Percentiles rank a stretch among this genome's conserved stretches.
Evolutionary conservation across 2,888 invertebrate genomes (phyloP).

Genomic region (Trichogramma dendrolimi): DNA sequence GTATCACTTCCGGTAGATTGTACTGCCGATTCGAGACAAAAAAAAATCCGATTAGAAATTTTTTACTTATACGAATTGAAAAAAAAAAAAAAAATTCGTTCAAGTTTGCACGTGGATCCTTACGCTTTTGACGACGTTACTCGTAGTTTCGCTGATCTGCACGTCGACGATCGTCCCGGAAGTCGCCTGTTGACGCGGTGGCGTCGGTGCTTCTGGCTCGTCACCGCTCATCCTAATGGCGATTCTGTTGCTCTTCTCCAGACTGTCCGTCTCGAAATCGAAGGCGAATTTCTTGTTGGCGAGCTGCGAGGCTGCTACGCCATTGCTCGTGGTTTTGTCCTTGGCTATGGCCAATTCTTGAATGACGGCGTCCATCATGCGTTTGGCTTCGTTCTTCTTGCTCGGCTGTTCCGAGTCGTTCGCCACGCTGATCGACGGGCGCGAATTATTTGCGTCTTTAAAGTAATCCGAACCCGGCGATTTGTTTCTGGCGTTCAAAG

Average conservation of each 20-base stretch:
- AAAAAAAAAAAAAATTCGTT: not conserved
- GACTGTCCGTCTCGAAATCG: constrained; percentile 48
- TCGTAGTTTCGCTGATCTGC: constrained; percentile 58
- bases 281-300: constrained; percentile 8
- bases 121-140: constrained; percentile 47
- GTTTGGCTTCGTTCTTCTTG: constrained; percentile 40
- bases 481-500: too few species aligned
- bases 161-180: constrained; percentile 58
- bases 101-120: constrained; percentile 19
- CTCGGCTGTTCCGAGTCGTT: not conserved
- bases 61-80: not conserved
- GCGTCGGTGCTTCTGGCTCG: constrained; percentile 34
- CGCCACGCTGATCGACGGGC: too few species aligned
- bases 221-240: constrained; percentile 32
- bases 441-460: too few species aligned
- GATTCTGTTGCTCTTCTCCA: constrained; percentile 40
- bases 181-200: constrained; percentile 20
- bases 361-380: constrained; percentile 53
- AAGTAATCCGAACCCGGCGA: too few species aligned
- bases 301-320: constrained; percentile 15
- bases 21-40: constrained; percentile 24
- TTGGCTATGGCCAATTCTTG: constrained; percentile 50
- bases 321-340: constrained; percentile 24
- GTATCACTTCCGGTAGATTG: constrained; percentile 55
- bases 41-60: not conserved